These are phyloP conservation scores for Arctia plantaginis DNA, from an alignment of 2,888 invertebrate genomes.

Conservation along the genomic window DNA sequence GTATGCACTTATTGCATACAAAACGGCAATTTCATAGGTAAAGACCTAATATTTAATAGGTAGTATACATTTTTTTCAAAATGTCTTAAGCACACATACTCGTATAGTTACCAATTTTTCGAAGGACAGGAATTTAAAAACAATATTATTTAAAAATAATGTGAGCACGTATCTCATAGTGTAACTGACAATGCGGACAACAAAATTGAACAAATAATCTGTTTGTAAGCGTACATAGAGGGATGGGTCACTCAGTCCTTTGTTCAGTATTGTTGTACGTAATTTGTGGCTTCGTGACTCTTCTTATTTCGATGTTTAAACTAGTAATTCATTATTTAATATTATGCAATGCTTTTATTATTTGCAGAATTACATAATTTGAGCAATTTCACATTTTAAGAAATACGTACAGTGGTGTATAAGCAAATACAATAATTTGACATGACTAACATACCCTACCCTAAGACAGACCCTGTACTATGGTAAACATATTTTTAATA, in stretches of 20 bases:
- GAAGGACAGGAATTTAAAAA: not conserved
- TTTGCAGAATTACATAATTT: too few species aligned
- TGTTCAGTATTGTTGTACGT: not conserved
- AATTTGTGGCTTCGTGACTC: not conserved
- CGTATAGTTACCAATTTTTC: not conserved
- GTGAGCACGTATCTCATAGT: conserved; percentile 8
- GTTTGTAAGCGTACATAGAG: not conserved
- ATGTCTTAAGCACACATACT: too few species aligned
- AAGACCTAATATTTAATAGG: too few species aligned
- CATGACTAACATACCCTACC: too few species aligned
- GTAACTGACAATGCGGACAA: conserved; percentile 14
- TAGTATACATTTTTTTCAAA: too few species aligned
- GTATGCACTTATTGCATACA: too few species aligned
- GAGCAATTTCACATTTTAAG: too few species aligned
- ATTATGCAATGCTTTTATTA: not conserved
- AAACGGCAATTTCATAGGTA: too few species aligned
- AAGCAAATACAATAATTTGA: too few species aligned
- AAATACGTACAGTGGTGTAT: too few species aligned
- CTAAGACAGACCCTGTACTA: too few species aligned
- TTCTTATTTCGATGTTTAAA: not conserved
- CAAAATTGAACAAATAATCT: conserved; percentile 24
- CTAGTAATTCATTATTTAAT: not conserved
- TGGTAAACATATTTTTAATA: too few species aligned
- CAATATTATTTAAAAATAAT: not conserved
- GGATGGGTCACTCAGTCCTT: not conserved